Percentiles rank a stretch among this genome's conserved stretches.
Conservation (phyloP, 1,140 invertebrate species). For the Anastrepha ludens region DNA sequence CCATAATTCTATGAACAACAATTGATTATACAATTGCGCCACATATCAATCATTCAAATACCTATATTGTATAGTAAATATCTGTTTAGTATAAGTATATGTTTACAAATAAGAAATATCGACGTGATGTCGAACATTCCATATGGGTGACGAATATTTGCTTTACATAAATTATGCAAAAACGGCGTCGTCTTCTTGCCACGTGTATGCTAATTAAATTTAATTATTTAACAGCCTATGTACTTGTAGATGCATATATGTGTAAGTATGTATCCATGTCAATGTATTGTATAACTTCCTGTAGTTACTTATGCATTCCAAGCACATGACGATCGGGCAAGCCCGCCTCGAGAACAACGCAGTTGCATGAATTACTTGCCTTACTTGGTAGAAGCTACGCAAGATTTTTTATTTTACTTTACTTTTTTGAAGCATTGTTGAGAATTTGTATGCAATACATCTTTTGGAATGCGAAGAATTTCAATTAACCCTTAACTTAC, state of each 20-base stretch:
- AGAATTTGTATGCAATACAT: conserved; percentile 24
- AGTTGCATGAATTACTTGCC: background rate
- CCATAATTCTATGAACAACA: too few relatives aligned
- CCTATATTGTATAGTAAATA: too few relatives aligned
- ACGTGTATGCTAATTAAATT: conserved; percentile 7
- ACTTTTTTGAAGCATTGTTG: background rate
- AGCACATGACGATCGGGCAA: background rate
- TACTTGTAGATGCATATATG: background rate
- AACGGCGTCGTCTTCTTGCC: background rate
- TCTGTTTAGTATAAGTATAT: too few relatives aligned
- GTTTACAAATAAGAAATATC: background rate
- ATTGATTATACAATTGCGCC: too few relatives aligned
- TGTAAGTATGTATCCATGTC: background rate
- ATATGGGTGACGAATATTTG: too few relatives aligned
- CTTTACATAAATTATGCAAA: background rate
- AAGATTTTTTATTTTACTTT: background rate
- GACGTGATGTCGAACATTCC: too few relatives aligned
- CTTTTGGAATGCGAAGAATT: conserved; percentile 2
- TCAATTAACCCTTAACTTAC: background rate
- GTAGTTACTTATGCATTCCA: conserved; percentile 17
- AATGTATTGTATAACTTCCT: background rate
- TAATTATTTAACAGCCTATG: background rate
- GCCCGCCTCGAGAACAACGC: background rate
- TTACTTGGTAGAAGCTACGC: too few relatives aligned
- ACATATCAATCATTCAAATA: too few relatives aligned